Percentiles rank a stretch among this genome's conserved stretches.
Conservation (phyloP, 2,888 invertebrate genomes). For the Ommatoiulus sabulosus region DNA sequence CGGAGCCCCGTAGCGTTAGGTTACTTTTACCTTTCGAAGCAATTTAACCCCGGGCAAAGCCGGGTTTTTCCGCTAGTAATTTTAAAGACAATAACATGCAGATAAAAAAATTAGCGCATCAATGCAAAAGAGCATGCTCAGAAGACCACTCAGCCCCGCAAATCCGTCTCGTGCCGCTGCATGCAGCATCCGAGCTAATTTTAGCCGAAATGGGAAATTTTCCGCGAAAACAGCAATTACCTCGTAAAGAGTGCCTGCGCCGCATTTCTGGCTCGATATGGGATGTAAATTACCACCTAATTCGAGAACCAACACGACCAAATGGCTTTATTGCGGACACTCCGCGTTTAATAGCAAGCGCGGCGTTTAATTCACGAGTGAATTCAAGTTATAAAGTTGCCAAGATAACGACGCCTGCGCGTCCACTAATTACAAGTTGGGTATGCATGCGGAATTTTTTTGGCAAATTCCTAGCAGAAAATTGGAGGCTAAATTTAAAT, state of each 20-base stretch:
- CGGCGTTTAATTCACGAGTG: not conserved
- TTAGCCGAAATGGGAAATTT: not conserved
- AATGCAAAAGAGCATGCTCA: not conserved
- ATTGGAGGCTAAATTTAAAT: not conserved
- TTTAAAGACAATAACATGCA: no score
- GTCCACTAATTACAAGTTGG: not conserved
- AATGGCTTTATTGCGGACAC: constrained; percentile 23
- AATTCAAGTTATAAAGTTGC: constrained; percentile 27
- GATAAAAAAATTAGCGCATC: not conserved
- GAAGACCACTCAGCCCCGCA: not conserved
- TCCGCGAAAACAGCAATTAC: not conserved
- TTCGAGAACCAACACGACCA: constrained; percentile 10
- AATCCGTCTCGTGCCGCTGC: not conserved
- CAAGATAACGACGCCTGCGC: not conserved
- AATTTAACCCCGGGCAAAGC: no score
- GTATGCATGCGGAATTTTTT: not conserved
- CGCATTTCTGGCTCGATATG: not conserved
- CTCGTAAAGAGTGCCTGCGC: not conserved
- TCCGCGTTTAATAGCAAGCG: not conserved
- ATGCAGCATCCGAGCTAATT: not conserved
- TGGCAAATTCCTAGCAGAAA: not conserved
- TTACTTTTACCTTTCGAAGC: no score
- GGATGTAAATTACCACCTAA: constrained; percentile 34
- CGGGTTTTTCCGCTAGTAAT: no score
- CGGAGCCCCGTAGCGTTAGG: no score